Evolutionary conservation across 2,888 invertebrate species (phyloP).

Genomic region (Hydrotaea cyrtoneurina): DNA sequence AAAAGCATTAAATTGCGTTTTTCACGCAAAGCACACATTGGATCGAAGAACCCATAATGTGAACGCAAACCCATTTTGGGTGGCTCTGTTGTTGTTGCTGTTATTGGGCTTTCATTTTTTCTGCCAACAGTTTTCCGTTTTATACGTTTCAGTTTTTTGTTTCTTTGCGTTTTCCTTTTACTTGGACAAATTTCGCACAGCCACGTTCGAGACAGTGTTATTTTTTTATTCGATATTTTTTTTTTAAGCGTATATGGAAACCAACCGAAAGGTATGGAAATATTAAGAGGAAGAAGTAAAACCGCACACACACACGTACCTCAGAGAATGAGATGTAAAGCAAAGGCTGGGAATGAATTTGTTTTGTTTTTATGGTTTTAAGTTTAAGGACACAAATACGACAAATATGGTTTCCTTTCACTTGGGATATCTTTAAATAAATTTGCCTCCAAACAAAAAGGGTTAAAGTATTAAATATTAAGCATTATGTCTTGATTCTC

Average conservation of each 20-base stretch:
- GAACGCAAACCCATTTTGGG: slow-evolving; percentile 24
- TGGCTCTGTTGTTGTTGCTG: neutral
- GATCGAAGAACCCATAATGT: slow-evolving; percentile 18
- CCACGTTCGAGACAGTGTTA: slow-evolving; percentile 48
- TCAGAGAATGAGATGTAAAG: neutral
- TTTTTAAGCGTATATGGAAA: neutral
- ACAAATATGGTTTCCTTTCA: neutral
- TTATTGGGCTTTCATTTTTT: neutral
- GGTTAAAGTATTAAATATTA: slow-evolving; percentile 53
- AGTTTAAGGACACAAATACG: slow-evolving; percentile 7
- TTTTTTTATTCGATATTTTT: slow-evolving; percentile 22
- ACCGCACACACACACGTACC: neutral
- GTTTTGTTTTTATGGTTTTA: slow-evolving; percentile 42
- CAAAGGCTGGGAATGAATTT: neutral
- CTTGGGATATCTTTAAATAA: neutral
- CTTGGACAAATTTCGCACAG: neutral
- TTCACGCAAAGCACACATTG: slow-evolving; percentile 44
- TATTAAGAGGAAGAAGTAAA: slow-evolving; percentile 5
- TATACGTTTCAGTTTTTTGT: neutral
- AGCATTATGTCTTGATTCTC: slow-evolving; percentile 37
- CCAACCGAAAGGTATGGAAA: slow-evolving; percentile 27
- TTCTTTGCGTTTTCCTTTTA: neutral
- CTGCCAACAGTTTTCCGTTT: neutral
- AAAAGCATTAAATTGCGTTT: slow-evolving; percentile 43
- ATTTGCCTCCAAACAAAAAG: slow-evolving; percentile 24